A percentile compares a stretch with the other conserved stretches of the same genome.
Conservation (phyloP, 2,888 invertebrate species). For the Ophion slaviceki region DNA sequence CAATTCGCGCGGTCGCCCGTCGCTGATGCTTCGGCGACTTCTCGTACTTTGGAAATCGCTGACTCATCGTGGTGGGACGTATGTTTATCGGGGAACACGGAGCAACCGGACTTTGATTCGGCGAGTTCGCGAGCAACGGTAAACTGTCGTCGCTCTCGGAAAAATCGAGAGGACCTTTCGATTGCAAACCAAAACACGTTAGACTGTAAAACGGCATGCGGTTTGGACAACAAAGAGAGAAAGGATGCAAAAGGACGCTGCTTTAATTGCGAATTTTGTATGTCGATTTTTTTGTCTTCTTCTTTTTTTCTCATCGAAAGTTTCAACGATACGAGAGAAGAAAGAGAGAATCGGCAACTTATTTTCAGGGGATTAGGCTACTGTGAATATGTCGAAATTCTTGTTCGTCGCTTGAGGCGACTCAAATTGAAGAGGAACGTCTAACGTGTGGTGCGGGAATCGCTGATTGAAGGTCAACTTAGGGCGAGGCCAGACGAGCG, state of each 20-base stretch:
- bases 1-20: constrained; percentile 64
- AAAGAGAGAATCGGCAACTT: background rate
- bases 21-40: constrained; percentile 64
- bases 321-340: background rate
- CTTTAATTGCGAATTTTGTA: constrained; percentile 26
- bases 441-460: no score
- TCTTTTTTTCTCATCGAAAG: background rate
- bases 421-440: no score
- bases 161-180: constrained; percentile 73
- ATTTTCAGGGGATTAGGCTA: no score
- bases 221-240: background rate
- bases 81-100: constrained; percentile 62
- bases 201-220: constrained; percentile 77
- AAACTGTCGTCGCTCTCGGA: constrained; percentile 77
- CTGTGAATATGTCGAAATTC: no score
- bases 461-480: no score
- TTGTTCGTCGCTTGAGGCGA: no score
- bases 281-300: background rate
- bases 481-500: no score
- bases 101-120: constrained; percentile 67
- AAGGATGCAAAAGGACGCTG: constrained; percentile 34
- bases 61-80: constrained; percentile 67
- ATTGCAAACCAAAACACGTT: constrained; percentile 75
- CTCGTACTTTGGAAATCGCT: constrained; percentile 72
- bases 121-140: constrained; percentile 72